phyloP scores from a whole-genome alignment of 1,140 invertebrate species.

The Muscidifurax raptorellus region DNA sequence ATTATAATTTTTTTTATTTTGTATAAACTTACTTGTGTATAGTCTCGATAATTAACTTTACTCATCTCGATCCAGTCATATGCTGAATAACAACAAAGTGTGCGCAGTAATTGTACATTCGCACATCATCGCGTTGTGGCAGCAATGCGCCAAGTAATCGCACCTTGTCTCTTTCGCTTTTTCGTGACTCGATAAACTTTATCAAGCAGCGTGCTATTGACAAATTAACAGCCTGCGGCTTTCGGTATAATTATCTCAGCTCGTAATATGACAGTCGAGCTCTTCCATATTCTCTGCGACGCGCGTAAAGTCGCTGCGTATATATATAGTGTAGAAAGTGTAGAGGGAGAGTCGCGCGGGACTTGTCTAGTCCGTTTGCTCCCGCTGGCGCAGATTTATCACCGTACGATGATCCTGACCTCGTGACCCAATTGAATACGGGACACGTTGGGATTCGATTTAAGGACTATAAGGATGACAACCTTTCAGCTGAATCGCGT shows the following conservation, averaged over 20 bases:
- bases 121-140: background rate
- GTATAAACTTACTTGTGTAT: too few relatives aligned
- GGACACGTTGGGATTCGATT: background rate
- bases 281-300: background rate
- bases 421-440: conserved; percentile 27
- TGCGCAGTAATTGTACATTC: background rate
- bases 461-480: background rate
- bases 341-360: background rate
- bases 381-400: background rate
- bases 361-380: background rate
- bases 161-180: too few relatives aligned
- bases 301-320: background rate
- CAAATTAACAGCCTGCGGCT: background rate
- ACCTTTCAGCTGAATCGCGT: too few relatives aligned
- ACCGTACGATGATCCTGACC: conserved; percentile 17
- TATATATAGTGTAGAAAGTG: background rate
- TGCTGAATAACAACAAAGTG: background rate
- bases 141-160: background rate
- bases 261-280: too few relatives aligned
- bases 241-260: too few relatives aligned
- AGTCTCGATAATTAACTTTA: too few relatives aligned
- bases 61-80: too few relatives aligned
- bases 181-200: background rate
- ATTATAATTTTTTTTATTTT: too few relatives aligned
- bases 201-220: background rate